Base-by-base conservation (phyloP, 2,888 invertebrate species). In the Boloria selene region DNA sequence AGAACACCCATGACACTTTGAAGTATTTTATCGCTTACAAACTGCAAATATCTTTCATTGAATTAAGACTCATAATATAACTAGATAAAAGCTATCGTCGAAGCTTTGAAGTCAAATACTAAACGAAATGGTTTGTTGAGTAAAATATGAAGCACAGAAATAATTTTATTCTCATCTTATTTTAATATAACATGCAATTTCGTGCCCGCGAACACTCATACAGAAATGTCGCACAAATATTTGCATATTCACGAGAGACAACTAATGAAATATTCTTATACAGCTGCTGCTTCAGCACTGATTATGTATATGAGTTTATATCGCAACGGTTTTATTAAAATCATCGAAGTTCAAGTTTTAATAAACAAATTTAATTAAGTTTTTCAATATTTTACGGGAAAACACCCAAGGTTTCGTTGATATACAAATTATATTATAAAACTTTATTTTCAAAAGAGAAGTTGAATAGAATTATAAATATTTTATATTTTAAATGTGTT, bases 1-100 rank as follows among this genome's bases (percentile, higher is more conserved):
- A 61, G 44, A 58, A 64, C 69, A 66, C 38, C n/a, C 16, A 5
- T 38, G 64, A 52, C 56, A 45, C 61, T 65, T 64, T 31, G 18
- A 17, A 18, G 18, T 17, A 31, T 60, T 67, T 67, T 60, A 64
- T 64, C 17, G 55, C 17, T 56, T 22, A 17, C n/a, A 56, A 18
- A 65, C 49, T 31, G 45, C 13, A 13, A 42, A 53, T 55, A 55
- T 56, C 26, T 26, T 56, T 50, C 6, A 45, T 51, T 51, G 5
- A 38, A 14, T 17, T 50, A 16, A 45, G 44, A 64, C 51, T n/a
- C 44, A 56, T 51, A 14, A 54, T 4, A 47, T 18, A 18, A 18
- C 14, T 22, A 44, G 10, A 6, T 55, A 17, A 55, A 13, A n/a
- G 42, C 17, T 44, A 4, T n/a, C n/a, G n/a, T n/a, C n/a, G 18